Base-by-base conservation (phyloP, 2,888 invertebrate species). In the Melieria picta region DNA sequence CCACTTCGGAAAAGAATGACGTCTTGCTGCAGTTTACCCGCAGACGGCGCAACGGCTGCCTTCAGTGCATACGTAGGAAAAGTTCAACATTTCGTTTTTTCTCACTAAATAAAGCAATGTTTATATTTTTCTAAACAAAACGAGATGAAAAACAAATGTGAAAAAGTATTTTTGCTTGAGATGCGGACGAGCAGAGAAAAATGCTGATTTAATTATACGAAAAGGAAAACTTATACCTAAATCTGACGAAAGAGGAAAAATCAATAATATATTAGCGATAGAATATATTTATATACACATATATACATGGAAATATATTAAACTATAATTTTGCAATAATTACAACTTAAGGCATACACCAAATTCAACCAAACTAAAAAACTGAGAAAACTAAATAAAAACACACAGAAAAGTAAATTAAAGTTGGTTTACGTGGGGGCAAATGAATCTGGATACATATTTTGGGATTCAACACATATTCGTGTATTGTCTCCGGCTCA, bases 321-420 rank as follows among this genome's bases (percentile, higher is more conserved):
- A 30, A 30, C 30, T 30, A 30, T 30, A 71, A 30, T 65, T 57
- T 73, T 73, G 70, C 73, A 73, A 73, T 73, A 73, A 70, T 66
- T 69, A 73, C 42, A 60, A 10, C 52, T 62, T 73, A 73, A 70
- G 70, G 64, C 67, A 69, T 66, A 73, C 58, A 72, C 52, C 69
- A 61, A 74, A 73, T 61, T 57, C 42, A 72, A 61, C 43, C 16
- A 72, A 65, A 69, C 61, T 16, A 43, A 72, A 63, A 61, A 67
- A 72, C 57, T 16, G 74, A 78, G 45, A 71, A 65, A 60, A 61
- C 7, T 13, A 65, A 71, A 71, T 65, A 58, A 65, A 65, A 45
- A 67, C 58, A 48, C 45, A 48, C 56, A 66, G 50, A 60, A 67
- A 57, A 55, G 65, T 45, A 65, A 67, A 67, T 46, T 58, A 13